phyloP scores from a whole-genome alignment of 2,113 vertebrate species.

The Puntigrus tetrazona region DNA sequence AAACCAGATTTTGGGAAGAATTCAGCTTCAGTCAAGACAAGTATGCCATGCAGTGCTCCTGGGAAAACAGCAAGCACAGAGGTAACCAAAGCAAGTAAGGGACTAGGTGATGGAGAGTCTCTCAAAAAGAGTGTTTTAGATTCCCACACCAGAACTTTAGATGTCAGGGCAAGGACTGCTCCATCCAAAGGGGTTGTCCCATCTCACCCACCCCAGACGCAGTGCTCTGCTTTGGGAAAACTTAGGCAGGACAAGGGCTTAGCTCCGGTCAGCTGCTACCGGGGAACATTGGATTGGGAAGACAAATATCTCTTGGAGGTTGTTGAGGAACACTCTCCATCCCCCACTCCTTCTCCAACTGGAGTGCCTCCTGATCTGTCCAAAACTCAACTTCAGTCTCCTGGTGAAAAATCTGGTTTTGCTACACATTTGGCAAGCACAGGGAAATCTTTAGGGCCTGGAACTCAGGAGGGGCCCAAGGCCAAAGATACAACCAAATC shows the following conservation, averaged over 20 bases:
- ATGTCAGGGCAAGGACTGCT: constrained; percentile 70
- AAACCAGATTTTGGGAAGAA: constrained; percentile 64
- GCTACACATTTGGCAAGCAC: constrained; percentile 74
- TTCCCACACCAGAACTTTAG: constrained; percentile 67
- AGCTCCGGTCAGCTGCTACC: constrained; percentile 75
- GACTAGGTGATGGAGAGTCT: constrained; percentile 62
- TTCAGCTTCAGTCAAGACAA: constrained; percentile 35
- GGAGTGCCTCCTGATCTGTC: constrained; percentile 69
- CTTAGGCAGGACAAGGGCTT: constrained; percentile 69
- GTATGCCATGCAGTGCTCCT: constrained; percentile 49
- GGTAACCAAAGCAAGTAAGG: constrained; percentile 65
- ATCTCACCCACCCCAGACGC: constrained; percentile 67
- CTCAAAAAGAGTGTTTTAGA: constrained; percentile 64
- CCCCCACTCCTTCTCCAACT: constrained; percentile 77
- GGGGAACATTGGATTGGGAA: constrained; percentile 78
- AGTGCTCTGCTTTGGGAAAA: constrained; percentile 71
- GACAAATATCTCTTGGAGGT: constrained; percentile 85
- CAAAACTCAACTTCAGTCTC: constrained; percentile 74
- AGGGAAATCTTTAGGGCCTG: constrained; percentile 67
- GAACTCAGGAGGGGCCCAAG: constrained; percentile 69
- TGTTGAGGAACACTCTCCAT: constrained; percentile 84
- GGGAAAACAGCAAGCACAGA: constrained; percentile 58
- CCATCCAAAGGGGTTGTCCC: constrained; percentile 65
- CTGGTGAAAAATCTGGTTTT: constrained; percentile 73
- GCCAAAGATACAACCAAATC: constrained; percentile 68